These are phyloP conservation scores for Thymallus thymallus DNA, from an alignment of 2,113 vertebrate species.

Conservation along the genomic window DNA sequence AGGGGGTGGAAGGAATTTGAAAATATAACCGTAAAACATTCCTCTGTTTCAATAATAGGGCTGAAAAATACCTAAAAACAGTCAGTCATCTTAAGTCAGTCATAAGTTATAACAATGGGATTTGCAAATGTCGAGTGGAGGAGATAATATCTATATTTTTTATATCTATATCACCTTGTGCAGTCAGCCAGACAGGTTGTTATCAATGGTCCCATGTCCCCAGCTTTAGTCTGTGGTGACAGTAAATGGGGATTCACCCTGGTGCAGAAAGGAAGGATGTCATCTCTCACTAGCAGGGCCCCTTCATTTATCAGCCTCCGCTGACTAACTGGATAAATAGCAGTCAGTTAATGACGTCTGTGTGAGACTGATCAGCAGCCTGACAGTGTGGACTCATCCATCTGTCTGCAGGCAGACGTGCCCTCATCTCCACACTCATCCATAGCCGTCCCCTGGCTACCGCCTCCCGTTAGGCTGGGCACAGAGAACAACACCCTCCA, in stretches of 20 bases:
- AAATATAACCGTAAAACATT: too few species aligned
- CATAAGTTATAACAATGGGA: neutral
- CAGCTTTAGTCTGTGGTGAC: conserved; percentile 20
- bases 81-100: neutral
- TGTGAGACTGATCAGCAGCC: conserved; percentile 33
- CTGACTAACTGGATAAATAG: conserved; percentile 53
- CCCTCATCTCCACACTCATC: conserved; percentile 31
- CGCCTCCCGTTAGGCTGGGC: neutral
- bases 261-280: neutral
- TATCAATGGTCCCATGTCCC: conserved; percentile 24
- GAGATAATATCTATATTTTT: conserved; percentile 3
- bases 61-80: too few species aligned
- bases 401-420: conserved; percentile 31
- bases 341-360: conserved; percentile 46
- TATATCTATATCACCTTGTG: neutral
- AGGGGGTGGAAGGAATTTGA: too few species aligned
- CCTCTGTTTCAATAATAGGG: too few species aligned
- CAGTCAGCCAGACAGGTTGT: conserved; percentile 53
- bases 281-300: conserved; percentile 18
- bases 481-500: neutral
- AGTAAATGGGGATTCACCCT: conserved; percentile 28
- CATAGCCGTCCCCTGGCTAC: neutral
- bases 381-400: conserved; percentile 26
- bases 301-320: conserved; percentile 45
- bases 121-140: neutral